These are phyloP conservation scores for Orthosia cruda DNA, from an alignment of 2,888 invertebrate genomes.

Conservation along the genomic window DNA sequence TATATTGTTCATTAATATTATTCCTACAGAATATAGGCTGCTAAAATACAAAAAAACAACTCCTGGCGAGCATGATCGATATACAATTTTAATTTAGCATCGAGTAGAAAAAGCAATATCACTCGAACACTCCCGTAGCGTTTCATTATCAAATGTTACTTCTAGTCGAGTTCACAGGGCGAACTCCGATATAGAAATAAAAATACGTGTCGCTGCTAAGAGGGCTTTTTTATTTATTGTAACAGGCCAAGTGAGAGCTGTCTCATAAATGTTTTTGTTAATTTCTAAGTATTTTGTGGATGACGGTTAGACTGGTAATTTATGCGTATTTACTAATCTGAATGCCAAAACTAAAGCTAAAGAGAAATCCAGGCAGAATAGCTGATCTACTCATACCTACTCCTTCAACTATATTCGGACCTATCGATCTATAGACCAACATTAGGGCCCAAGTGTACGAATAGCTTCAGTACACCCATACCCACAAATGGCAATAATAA, in stretches of 20 bases:
- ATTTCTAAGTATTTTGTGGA: too few relatives aligned
- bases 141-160: slow-evolving; percentile 60
- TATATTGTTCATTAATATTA: too few relatives aligned
- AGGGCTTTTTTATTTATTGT: slow-evolving; percentile 56
- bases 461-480: too few relatives aligned
- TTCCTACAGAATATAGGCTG: not conserved
- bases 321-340: too few relatives aligned
- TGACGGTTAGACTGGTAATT: not conserved
- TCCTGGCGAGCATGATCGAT: slow-evolving; percentile 6
- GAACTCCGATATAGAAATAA: slow-evolving; percentile 53
- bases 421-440: too few relatives aligned
- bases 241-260: slow-evolving; percentile 47
- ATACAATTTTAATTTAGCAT: slow-evolving; percentile 28
- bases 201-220: slow-evolving; percentile 54
- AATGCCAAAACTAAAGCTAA: too few relatives aligned
- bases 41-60: not conserved
- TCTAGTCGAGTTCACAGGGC: slow-evolving; percentile 55
- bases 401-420: too few relatives aligned
- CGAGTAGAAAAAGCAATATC: slow-evolving; percentile 53
- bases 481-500: too few relatives aligned
- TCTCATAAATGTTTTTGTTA: not conserved
- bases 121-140: slow-evolving; percentile 20
- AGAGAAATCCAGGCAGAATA: too few relatives aligned
- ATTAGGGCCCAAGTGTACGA: too few relatives aligned
- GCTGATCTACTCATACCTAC: too few relatives aligned